Evolutionary conservation across 2,888 invertebrate species (phyloP).

Genomic region (Aradus depressus): DNA sequence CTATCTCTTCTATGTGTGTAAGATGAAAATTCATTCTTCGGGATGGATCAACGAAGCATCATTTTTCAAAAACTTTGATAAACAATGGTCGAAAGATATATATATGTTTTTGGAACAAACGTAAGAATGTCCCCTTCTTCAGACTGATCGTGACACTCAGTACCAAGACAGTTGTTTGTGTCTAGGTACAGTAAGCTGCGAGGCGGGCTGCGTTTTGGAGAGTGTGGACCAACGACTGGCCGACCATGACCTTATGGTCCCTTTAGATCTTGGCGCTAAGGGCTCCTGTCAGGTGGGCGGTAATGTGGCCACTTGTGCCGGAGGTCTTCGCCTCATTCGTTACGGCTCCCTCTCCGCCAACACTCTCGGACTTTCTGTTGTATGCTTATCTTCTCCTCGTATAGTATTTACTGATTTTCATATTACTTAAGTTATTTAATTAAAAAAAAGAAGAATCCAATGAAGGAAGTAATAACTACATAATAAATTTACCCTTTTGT

Average conservation of each 20-base stretch:
- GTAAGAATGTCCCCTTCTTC: too few relatives aligned
- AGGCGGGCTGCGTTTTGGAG: conserved; percentile 91
- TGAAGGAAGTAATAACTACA: not conserved
- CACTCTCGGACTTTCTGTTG: conserved; percentile 83
- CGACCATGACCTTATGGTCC: conserved; percentile 75
- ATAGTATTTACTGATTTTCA: too few relatives aligned
- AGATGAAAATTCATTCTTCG: too few relatives aligned
- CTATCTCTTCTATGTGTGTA: too few relatives aligned
- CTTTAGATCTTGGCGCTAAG: conserved; percentile 92
- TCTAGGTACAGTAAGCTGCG: conserved; percentile 63
- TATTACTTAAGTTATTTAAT: too few relatives aligned
- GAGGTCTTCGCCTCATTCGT: conserved; percentile 82
- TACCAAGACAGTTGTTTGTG: too few relatives aligned
- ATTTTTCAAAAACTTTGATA: too few relatives aligned
- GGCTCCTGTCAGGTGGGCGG: conserved; percentile 93
- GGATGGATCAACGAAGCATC: too few relatives aligned
- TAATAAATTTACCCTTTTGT: not conserved
- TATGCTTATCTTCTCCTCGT: conserved; percentile 39
- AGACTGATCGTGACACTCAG: too few relatives aligned
- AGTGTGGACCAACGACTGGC: conserved; percentile 63
- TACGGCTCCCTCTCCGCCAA: conserved; percentile 92
- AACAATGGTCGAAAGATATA: too few relatives aligned
- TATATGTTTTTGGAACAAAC: too few relatives aligned
- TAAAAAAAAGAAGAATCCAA: not conserved
- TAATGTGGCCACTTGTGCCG: conserved; percentile 92